Evolutionary conservation across 2,113 vertebrate genomes (phyloP), one percentile per base, ranked within the genome.

Genomic region (Cyanoramphus novaezelandiae): DNA sequence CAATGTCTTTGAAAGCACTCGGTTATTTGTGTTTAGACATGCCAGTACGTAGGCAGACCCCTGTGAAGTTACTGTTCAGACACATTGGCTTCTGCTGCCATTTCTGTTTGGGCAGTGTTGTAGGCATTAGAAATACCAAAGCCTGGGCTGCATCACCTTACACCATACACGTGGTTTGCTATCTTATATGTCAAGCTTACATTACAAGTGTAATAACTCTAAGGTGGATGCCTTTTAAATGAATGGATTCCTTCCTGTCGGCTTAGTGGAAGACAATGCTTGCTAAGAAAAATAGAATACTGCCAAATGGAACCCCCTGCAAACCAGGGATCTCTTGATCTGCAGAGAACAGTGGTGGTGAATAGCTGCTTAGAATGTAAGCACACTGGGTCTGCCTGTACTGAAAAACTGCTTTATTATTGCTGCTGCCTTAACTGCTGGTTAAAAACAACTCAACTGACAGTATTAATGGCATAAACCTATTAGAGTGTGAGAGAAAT

Each of bases 391-490:
- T 31, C 28, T 90, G 78, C 46, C 78, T 77, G 39, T 23, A 33
- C 24, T 60, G 19, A 82, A 81, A 72, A 78, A 17, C 25, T 23
- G 46, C n/a, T 62, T 55, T 57, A 65, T 94, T 91, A 60, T 52
- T 77, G n/a, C 84, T 94, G 63, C 41, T 90, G 82, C 67, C 49
- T 85, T 91, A 93, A 85, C 59, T 67, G 87, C 71, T 86, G 49
- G 39, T 95, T 90, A 87, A 93, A 96, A 94, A 46, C 87, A 88
- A 59, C 82, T 94, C 60, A 80, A 64, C 85, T 92, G 92, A 72
- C 49, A 53, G 81, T 53, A 84, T 90, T 90, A 94, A 91, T 76
- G 90, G 70, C 74, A 76, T 76, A 85, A 94, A 70, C 53, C 78
- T 85, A 86, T 95, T 88, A 85, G 23, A 70, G 50, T 35, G 82